Evolutionary conservation across 1,140 invertebrate genomes (phyloP).

Genomic region (Solen grandis): DNA sequence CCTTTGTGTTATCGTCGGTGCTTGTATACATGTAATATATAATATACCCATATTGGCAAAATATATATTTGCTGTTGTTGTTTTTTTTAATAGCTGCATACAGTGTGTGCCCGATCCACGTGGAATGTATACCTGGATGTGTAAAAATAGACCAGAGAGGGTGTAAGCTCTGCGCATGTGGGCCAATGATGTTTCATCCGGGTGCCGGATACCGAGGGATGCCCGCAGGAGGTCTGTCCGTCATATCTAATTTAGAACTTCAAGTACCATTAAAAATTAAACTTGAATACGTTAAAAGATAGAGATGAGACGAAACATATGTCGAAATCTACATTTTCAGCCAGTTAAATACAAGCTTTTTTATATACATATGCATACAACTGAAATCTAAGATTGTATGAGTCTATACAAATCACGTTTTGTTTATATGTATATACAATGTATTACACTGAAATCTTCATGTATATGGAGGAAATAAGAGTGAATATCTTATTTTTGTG

Average conservation of each 20-base stretch:
- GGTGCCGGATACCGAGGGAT: slow-evolving; percentile 59
- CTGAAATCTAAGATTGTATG: no score
- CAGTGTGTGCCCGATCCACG: slow-evolving; percentile 51
- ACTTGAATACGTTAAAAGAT: not conserved
- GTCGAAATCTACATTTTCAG: no score
- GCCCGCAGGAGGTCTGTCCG: slow-evolving; percentile 60
- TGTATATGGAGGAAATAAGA: no score
- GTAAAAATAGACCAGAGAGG: slow-evolving; percentile 59
- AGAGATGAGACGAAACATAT: no score
- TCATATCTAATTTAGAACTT: slow-evolving; percentile 3
- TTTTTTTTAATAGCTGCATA: slow-evolving; percentile 44
- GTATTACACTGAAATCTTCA: no score
- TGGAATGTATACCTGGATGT: slow-evolving; percentile 63
- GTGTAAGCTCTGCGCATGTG: slow-evolving; percentile 62
- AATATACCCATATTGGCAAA: not conserved
- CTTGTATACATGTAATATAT: not conserved
- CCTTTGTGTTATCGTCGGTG: not conserved
- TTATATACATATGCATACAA: no score
- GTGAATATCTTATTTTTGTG: no score
- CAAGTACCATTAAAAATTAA: not conserved
- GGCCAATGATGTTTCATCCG: slow-evolving; percentile 55
- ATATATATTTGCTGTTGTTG: not conserved
- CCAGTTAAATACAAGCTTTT: no score
- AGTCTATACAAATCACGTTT: no score
- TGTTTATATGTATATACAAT: no score